These are phyloP conservation scores for Tretioscincus oriximinensis DNA, from an alignment of 2,113 vertebrate genomes.

Conservation along the genomic window DNA sequence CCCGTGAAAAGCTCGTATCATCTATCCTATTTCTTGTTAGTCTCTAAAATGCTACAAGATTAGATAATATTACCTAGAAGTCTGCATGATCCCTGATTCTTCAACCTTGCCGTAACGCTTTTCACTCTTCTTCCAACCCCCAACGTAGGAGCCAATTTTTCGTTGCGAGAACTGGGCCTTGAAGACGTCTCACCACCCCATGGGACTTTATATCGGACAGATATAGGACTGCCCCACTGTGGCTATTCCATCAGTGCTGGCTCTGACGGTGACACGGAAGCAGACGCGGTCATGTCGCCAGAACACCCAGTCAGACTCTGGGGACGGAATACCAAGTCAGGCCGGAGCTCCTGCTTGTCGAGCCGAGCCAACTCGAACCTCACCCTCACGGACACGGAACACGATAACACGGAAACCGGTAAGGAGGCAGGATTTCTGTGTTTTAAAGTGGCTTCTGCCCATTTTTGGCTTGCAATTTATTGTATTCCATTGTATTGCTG, in stretches of 20 bases:
- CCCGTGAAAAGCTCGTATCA: too few relatives aligned
- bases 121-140: conserved; percentile 13
- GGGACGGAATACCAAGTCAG: conserved; percentile 89
- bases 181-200: conserved; percentile 84
- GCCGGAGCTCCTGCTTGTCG: conserved; percentile 95
- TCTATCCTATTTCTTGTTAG: too few relatives aligned
- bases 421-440: conserved; percentile 30
- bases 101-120: background rate
- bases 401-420: conserved; percentile 95
- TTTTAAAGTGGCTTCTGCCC: background rate
- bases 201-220: conserved; percentile 83
- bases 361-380: conserved; percentile 97
- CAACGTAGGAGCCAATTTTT: conserved; percentile 84
- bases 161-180: conserved; percentile 87
- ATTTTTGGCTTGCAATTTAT: background rate
- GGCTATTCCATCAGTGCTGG: conserved; percentile 88
- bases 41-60: too few relatives aligned
- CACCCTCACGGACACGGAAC: conserved; percentile 95
- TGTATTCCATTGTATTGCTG: too few relatives aligned
- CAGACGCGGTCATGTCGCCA: conserved; percentile 86
- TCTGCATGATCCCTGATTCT: rapidly evolving
- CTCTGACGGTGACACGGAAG: conserved; percentile 90
- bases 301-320: conserved; percentile 90
- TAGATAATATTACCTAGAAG: background rate
- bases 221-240: conserved; percentile 86